phyloP scores from a whole-genome alignment of 2,113 vertebrate species.

The Corynorhinus townsendii region DNA sequence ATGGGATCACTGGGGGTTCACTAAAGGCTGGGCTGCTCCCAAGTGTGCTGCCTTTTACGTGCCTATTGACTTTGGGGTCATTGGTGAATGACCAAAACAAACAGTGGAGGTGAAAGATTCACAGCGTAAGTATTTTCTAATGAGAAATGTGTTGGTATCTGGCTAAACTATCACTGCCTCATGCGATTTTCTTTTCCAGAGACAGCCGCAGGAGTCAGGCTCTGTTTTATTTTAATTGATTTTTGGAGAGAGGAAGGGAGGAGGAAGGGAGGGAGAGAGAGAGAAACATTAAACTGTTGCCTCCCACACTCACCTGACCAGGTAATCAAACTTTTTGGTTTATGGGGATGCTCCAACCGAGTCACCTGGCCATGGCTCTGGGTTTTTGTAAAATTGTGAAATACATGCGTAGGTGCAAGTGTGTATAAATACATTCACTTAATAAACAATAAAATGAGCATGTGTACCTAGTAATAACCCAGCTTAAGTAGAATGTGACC shows the following conservation, averaged over 20 bases:
- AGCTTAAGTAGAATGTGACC: no score
- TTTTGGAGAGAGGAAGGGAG: not conserved
- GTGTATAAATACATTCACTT: not conserved
- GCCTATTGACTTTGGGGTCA: not conserved
- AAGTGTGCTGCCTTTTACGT: not conserved
- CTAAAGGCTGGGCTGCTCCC: not conserved
- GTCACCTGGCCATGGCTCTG: not conserved
- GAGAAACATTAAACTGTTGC: not conserved
- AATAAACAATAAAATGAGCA: not conserved
- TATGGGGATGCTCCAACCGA: not conserved
- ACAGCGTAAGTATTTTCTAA: not conserved
- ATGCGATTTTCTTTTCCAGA: not conserved
- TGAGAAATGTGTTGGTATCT: not conserved
- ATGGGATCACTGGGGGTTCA: not conserved
- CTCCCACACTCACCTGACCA: not conserved
- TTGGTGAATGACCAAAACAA: not conserved
- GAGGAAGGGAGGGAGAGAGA: not conserved
- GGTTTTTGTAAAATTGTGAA: not conserved
- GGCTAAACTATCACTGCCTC: not conserved
- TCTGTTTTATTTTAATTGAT: not conserved
- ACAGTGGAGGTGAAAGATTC: not conserved
- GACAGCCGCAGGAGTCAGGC: not conserved
- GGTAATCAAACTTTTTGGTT: not conserved
- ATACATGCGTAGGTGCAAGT: not conserved
- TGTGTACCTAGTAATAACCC: not conserved